Base-by-base conservation (phyloP, 2,113 vertebrate genomes). In the Urocolius indicus region DNA sequence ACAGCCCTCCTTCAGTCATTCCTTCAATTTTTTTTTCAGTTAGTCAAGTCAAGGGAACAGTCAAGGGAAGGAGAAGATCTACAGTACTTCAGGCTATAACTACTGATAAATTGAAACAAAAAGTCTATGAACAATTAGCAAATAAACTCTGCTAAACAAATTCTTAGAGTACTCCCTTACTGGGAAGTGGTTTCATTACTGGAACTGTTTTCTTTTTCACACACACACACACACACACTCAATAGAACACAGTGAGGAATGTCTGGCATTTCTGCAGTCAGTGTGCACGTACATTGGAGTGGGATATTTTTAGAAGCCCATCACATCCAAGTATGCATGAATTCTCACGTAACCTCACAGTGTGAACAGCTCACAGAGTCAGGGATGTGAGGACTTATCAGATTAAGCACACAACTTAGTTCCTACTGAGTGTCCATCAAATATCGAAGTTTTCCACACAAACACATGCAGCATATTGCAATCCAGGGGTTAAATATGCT, bases 261-360 rank as follows among this genome's bases (percentile, higher is more conserved):
- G 94, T 95, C 72, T 97, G 93, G 96, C 75, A 96, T 96, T 95
- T 96, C 85, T 96, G 87, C 92, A 88, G 92, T 95, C 93, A 95
- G 90, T 84, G 76, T 96, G 90, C 82, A 81, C 95, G 92, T 94
- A 95, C 78, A 30, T 23, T 94, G 76, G 51, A 90, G 59, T 74
- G 74, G 0, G 18, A 29, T 95, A 97, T 97, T 96, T 97, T 97
- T 96, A 96, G 95, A 96, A 95, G 90, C 79, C 72, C 67, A 71
- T 83, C 57, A 24, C 63, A 88, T 96, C 90, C 90, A 90, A 96
- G 82, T 90, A 95, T 95, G 94, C 94, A 94, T 63, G 90, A 96
- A 95, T 97, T 96, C 95, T 96, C 96, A 96, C 93, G 87, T 97
- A 97, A 97, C 75, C 87, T 90, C 94, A 49, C 59, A 74, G 82